phyloP scores from a whole-genome alignment of 1,140 invertebrate species.

The Mycetomoellerius zeteki region DNA sequence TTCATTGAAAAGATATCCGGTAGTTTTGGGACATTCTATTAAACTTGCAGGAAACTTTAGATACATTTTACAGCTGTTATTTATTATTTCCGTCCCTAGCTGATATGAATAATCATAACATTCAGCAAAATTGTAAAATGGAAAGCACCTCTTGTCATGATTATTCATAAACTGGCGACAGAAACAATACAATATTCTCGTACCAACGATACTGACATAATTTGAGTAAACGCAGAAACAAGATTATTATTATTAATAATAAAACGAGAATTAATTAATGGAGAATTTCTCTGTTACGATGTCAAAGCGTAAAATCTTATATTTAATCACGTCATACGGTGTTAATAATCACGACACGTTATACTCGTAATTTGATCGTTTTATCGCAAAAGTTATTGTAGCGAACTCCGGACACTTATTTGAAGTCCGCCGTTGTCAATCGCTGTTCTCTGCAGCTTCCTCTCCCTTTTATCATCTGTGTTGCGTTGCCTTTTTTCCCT shows the following conservation, averaged over 20 bases:
- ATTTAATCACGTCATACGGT: slow-evolving; percentile 25
- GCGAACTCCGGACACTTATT: slow-evolving; percentile 52
- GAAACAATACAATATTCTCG: not conserved
- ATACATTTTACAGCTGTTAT: slow-evolving; percentile 14
- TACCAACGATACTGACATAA: slow-evolving; percentile 14
- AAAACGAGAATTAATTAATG: slow-evolving; percentile 15
- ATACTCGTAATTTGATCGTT: slow-evolving; percentile 39
- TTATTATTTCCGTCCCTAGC: not conserved
- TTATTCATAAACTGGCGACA: slow-evolving; percentile 24
- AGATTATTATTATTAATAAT: slow-evolving; percentile 1
- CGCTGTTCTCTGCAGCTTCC: slow-evolving; percentile 38
- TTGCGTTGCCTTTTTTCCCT: slow-evolving; percentile 16
- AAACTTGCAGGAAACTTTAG: slow-evolving; percentile 9
- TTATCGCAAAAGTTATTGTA: slow-evolving; percentile 43
- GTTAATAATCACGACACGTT: slow-evolving; percentile 49
- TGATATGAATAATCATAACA: slow-evolving; percentile 33
- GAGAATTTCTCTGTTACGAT: not conserved
- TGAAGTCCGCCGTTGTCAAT: slow-evolving; percentile 49
- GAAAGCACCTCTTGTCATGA: not conserved
- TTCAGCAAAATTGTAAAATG: slow-evolving; percentile 20
- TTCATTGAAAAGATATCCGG: not conserved
- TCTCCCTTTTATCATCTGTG: slow-evolving; percentile 45
- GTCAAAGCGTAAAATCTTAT: not conserved
- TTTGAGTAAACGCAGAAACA: not conserved
- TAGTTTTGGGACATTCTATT: not conserved